Conservation (phyloP, 1,140 invertebrate species). For the Listronotus oregonensis region DNA sequence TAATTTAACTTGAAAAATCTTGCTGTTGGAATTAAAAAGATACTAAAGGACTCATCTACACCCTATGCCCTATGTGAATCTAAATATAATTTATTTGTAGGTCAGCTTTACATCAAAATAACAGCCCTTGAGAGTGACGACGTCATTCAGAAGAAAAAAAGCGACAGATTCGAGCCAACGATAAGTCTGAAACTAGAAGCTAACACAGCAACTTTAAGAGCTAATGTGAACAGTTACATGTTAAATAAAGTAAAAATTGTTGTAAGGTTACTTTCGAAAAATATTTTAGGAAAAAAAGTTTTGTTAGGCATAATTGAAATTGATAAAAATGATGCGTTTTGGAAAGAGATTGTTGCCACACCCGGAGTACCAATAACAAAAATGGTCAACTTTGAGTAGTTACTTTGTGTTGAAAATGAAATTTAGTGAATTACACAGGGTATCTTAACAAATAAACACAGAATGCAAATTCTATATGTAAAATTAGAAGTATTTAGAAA, state of each 20-base stretch:
- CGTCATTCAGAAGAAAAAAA: conserved; percentile 76
- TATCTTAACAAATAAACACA: no score
- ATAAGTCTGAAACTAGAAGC: conserved; percentile 62
- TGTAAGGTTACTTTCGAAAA: conserved; percentile 50
- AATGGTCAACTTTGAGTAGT: conserved; percentile 46
- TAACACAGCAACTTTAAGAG: conserved; percentile 53
- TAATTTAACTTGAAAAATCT: no score
- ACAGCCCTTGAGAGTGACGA: conserved; percentile 71
- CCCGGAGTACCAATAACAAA: conserved; percentile 45
- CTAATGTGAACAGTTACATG: conserved; percentile 62
- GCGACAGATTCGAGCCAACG: conserved; percentile 70
- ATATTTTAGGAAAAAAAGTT: conserved; percentile 62
- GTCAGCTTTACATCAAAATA: conserved; percentile 75
- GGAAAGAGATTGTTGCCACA: conserved; percentile 46
- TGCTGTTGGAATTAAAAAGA: no score
- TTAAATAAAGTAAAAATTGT: conserved; percentile 53
- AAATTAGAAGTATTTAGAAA: no score
- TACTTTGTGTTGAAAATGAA: background rate
- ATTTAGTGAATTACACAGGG: no score
- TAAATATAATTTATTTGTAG: conserved; percentile 55
- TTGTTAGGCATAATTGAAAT: conserved; percentile 61
- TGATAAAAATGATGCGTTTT: conserved; percentile 49
- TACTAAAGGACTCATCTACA: no score
- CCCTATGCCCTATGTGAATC: no score
- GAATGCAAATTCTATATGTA: no score